A percentile compares a stretch with the other conserved stretches of the same genome.
Conservation (phyloP, 2,113 vertebrate genomes). For the Fregetta grallaria region DNA sequence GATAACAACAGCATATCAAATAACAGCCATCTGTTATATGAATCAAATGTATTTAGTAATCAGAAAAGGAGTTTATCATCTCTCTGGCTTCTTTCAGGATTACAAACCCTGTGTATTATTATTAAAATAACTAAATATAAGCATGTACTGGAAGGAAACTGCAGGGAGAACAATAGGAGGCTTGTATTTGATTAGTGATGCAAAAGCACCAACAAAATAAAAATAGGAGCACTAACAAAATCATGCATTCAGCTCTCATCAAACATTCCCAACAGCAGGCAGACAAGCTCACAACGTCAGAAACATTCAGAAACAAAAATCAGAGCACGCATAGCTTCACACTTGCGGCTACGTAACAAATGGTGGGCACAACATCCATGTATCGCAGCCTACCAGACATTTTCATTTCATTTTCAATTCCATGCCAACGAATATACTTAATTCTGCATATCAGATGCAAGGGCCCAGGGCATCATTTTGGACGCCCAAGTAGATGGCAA, state of each 20-base stretch:
- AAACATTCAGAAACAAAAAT: not conserved
- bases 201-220: slow-evolving; percentile 9
- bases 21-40: not conserved
- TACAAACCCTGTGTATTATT: not conserved
- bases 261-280: not conserved
- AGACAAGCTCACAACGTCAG: not conserved
- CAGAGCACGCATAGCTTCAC: not conserved
- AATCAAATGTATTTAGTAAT: not conserved
- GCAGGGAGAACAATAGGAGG: slow-evolving; percentile 33
- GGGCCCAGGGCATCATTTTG: rapidly evolving
- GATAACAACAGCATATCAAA: not conserved
- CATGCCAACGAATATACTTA: rapidly evolving
- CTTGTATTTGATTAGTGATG: slow-evolving; percentile 22
- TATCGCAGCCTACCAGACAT: not conserved
- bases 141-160: not conserved
- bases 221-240: slow-evolving; percentile 3
- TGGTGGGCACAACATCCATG: rapidly evolving
- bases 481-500: not conserved
- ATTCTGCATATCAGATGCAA: not conserved
- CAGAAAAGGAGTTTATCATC: not conserved
- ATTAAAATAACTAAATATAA: slow-evolving; percentile 17
- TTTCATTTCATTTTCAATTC: not conserved
- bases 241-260: not conserved
- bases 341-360: rapidly evolving
- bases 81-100: not conserved